Percentiles rank a stretch among this genome's conserved stretches.
phyloP scores from a whole-genome alignment of 2,797 vertebrate genomes.

The Tragelaphus eurycerus region DNA sequence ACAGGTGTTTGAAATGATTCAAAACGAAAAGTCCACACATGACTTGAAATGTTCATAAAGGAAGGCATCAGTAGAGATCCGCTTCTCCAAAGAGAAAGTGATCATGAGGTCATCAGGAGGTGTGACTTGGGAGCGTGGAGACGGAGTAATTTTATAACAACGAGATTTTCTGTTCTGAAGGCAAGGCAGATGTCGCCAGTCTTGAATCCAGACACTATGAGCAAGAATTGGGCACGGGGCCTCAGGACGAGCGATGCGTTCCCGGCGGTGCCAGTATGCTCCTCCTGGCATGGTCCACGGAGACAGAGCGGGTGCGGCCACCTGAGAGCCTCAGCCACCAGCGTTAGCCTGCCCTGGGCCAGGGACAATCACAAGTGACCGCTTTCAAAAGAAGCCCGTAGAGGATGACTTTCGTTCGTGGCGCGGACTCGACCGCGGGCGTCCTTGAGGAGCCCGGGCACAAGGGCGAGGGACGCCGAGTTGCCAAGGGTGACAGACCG shows the following conservation, averaged over 20 bases:
- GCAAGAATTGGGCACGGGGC: neutral
- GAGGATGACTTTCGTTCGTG: neutral
- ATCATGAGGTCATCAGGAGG: neutral
- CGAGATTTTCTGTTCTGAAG: neutral
- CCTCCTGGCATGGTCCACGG: neutral
- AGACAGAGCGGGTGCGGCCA: accelerated
- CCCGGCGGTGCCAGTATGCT: neutral
- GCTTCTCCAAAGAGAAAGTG: neutral
- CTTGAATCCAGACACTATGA: accelerated
- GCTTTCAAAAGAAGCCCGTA: neutral
- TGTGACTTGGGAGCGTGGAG: neutral
- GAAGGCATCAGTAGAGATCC: neutral
- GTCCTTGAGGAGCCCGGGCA: neutral
- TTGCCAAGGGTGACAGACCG: neutral
- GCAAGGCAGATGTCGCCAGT: neutral
- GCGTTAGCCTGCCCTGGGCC: neutral
- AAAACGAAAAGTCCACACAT: constrained; percentile 52
- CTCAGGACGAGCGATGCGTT: too few relatives aligned
- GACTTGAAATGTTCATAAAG: neutral
- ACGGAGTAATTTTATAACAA: neutral
- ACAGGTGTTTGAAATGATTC: neutral
- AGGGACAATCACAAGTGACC: neutral
- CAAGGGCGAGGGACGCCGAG: neutral
- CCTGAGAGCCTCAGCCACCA: neutral
- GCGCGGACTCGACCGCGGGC: neutral